These are phyloP conservation scores for Limosa lapponica DNA, from an alignment of 2,797 vertebrate species.

Conservation along the genomic window DNA sequence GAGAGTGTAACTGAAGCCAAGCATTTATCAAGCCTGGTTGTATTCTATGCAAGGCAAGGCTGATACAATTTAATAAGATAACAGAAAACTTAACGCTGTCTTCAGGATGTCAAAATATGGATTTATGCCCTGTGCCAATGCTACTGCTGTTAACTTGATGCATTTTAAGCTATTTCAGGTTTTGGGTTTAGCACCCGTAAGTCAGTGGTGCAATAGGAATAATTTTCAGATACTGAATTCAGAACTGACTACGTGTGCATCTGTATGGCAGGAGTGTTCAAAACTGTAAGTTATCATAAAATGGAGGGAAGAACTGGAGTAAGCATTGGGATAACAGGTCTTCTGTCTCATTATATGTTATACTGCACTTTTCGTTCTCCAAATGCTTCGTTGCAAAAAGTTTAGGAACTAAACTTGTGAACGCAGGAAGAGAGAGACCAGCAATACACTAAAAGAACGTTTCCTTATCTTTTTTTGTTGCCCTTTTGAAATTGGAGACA, in stretches of 20 bases:
- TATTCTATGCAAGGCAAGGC: constrained; percentile 23
- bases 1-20: constrained; percentile 30
- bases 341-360: neutral
- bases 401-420: neutral
- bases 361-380: neutral
- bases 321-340: neutral
- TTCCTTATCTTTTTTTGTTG: neutral
- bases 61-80: constrained; percentile 63
- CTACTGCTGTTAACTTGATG: constrained; percentile 8
- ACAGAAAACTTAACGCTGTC: constrained; percentile 50
- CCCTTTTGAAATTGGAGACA: neutral
- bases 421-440: neutral
- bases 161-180: constrained; percentile 16
- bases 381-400: neutral
- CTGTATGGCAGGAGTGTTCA: neutral
- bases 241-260: neutral
- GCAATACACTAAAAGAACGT: neutral
- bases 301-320: neutral
- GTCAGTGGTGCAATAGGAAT: neutral
- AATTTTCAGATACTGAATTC: neutral
- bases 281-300: neutral
- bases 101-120: constrained; percentile 47
- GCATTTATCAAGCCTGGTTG: constrained; percentile 55
- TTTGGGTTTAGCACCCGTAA: neutral
- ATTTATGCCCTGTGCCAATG: constrained; percentile 8